Conservation (phyloP, 2,888 invertebrate genomes). For the Callyntrura sp. region DNA sequence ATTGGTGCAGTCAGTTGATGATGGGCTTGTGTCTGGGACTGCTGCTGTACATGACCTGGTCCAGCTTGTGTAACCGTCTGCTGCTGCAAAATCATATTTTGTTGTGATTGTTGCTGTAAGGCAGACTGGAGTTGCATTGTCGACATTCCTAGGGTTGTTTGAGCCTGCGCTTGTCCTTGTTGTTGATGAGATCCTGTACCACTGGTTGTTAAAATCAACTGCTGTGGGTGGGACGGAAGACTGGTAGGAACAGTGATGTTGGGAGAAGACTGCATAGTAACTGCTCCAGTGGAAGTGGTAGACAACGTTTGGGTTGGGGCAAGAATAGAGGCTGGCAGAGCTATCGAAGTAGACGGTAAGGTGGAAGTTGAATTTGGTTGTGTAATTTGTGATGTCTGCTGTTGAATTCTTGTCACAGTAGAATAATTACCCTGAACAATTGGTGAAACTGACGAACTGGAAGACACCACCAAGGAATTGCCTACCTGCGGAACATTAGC, state of each 20-base stretch:
- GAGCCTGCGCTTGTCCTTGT: background rate
- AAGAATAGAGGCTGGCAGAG: conserved; percentile 42
- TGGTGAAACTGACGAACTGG: background rate
- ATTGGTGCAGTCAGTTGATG: conserved; percentile 79
- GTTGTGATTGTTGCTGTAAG: conserved; percentile 38
- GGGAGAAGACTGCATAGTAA: conserved; percentile 18
- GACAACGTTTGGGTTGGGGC: conserved; percentile 8
- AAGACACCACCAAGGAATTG: conserved; percentile 36
- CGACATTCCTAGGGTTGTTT: background rate
- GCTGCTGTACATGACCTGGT: conserved; percentile 60
- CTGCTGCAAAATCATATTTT: conserved; percentile 62
- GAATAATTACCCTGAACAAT: conserved; percentile 43
- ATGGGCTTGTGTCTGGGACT: conserved; percentile 24
- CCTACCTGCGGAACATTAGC: conserved; percentile 39
- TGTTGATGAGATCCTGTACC: background rate
- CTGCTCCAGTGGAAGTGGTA: background rate
- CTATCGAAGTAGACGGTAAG: conserved; percentile 39
- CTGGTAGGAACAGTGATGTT: conserved; percentile 37
- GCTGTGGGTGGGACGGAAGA: conserved; percentile 39
- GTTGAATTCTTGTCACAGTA: conserved; percentile 32
- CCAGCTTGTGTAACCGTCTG: conserved; percentile 40
- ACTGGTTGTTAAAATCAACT: conserved; percentile 40
- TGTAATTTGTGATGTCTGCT: background rate
- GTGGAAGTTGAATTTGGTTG: conserved; percentile 29
- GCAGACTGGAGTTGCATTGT: conserved; percentile 54